A percentile compares a stretch with the other conserved stretches of the same genome.
phyloP scores from a whole-genome alignment of 2,113 vertebrate species.

The Gnathonemus longibarbis region DNA sequence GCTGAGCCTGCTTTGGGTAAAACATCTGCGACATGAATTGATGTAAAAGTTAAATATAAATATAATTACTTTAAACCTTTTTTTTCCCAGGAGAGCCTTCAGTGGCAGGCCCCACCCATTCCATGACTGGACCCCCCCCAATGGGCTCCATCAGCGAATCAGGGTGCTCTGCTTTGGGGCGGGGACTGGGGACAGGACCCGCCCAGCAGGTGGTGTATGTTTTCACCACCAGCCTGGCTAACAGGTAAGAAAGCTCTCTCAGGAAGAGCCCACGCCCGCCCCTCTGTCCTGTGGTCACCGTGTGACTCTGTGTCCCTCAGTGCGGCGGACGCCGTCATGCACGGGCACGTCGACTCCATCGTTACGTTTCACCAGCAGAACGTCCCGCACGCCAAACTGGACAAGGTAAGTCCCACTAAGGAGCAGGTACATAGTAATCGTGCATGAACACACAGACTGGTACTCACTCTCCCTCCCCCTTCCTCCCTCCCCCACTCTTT shows the following conservation, averaged over 20 bases:
- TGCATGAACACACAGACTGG: not conserved
- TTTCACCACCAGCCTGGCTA: slow-evolving; percentile 90
- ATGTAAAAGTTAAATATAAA: not conserved
- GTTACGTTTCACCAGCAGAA: slow-evolving; percentile 94
- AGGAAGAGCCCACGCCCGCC: not conserved
- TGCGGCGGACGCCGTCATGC: slow-evolving; percentile 88
- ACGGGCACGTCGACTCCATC: slow-evolving; percentile 87
- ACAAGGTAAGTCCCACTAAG: slow-evolving; percentile 67
- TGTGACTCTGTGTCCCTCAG: slow-evolving; percentile 54
- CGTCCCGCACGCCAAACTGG: slow-evolving; percentile 79
- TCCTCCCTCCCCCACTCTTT: slow-evolving; percentile 39
- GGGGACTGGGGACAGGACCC: slow-evolving; percentile 47
- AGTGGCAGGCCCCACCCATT: slow-evolving; percentile 64
- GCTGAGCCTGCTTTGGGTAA: not conserved
- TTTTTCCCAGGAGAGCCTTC: slow-evolving; percentile 69
- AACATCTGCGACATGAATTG: not conserved
- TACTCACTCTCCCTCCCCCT: not conserved
- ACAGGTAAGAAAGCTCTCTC: slow-evolving; percentile 70
- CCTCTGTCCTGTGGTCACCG: not conserved
- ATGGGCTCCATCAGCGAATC: slow-evolving; percentile 64
- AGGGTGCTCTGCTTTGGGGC: slow-evolving; percentile 55
- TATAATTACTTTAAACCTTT: not conserved
- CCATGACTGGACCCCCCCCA: slow-evolving; percentile 69
- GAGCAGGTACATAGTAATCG: not conserved
- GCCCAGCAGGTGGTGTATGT: slow-evolving; percentile 84